Evolutionary conservation across 2,113 vertebrate genomes (phyloP).

Genomic region (Emydura subglobosa): DNA sequence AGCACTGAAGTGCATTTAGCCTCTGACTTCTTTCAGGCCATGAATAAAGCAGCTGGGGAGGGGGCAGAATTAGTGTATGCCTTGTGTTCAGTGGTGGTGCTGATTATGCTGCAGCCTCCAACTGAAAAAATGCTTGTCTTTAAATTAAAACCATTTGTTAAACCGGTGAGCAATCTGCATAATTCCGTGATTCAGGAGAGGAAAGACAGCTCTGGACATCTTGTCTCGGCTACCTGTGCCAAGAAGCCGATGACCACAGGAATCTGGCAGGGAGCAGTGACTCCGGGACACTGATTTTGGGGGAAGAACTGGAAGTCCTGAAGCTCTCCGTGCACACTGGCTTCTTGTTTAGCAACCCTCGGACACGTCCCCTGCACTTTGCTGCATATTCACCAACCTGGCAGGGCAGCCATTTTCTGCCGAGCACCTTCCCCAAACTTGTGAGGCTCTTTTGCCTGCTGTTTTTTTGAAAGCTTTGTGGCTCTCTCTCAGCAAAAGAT

Average conservation of each 20-base stretch:
- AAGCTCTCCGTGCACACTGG: slow-evolving; percentile 21
- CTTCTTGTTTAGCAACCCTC: slow-evolving; percentile 58
- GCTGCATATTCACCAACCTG: not conserved
- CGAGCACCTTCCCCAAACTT: slow-evolving; percentile 2
- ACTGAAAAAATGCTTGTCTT: not conserved
- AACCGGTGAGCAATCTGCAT: not conserved
- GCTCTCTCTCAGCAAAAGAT: not conserved
- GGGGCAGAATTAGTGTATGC: not conserved
- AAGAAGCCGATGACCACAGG: slow-evolving; percentile 62
- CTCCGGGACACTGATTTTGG: slow-evolving; percentile 14
- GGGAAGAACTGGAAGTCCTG: slow-evolving; percentile 57
- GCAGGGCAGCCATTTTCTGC: slow-evolving; percentile 9
- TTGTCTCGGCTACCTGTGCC: slow-evolving; percentile 53
- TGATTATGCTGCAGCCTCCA: not conserved
- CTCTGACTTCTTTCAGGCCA: not conserved
- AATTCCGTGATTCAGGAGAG: slow-evolving; percentile 21
- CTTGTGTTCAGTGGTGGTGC: not conserved
- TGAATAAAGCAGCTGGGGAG: not conserved
- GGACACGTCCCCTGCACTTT: slow-evolving; percentile 36
- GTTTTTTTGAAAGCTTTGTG: not conserved
- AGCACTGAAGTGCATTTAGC: not conserved
- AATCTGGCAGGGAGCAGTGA: slow-evolving; percentile 51
- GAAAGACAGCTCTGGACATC: slow-evolving; percentile 41
- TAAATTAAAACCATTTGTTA: slow-evolving; percentile 5
- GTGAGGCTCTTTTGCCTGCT: slow-evolving; percentile 17